A percentile compares a stretch with the other conserved stretches of the same genome.
Conservation (phyloP, 2,888 invertebrate species). For the Alentia gelatinosa region DNA sequence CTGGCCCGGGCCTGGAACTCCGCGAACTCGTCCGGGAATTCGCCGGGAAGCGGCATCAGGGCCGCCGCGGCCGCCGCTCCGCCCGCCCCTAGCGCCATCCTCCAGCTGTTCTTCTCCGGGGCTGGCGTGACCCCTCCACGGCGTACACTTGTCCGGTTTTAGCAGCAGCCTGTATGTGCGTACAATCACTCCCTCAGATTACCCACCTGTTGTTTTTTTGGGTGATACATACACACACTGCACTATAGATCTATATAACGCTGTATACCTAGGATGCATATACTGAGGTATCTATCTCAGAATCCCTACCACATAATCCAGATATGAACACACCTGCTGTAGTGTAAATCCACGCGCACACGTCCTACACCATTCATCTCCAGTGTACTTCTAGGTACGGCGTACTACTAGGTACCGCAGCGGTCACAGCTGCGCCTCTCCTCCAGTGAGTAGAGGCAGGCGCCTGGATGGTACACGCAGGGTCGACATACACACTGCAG, state of each 20-base stretch:
- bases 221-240: not conserved
- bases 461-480: too few species aligned
- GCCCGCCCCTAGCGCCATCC: not conserved
- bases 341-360: too few species aligned
- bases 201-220: not conserved
- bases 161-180: not conserved
- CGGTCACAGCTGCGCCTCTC: too few species aligned
- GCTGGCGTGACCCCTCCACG: not conserved
- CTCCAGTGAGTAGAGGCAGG: too few species aligned
- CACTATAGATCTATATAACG: not conserved
- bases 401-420: too few species aligned
- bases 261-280: not conserved
- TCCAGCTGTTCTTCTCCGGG: not conserved
- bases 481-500: too few species aligned
- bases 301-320: too few species aligned
- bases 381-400: too few species aligned
- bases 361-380: too few species aligned
- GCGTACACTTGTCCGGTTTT: not conserved
- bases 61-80: not conserved
- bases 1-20: slow-evolving; percentile 55
- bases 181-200: not conserved
- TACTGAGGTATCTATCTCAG: too few species aligned
- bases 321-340: too few species aligned
- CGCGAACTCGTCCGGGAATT: slow-evolving; percentile 57
- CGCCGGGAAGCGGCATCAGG: not conserved